phyloP scores from a whole-genome alignment of 1,140 invertebrate species.

The Microplitis demolitor region DNA sequence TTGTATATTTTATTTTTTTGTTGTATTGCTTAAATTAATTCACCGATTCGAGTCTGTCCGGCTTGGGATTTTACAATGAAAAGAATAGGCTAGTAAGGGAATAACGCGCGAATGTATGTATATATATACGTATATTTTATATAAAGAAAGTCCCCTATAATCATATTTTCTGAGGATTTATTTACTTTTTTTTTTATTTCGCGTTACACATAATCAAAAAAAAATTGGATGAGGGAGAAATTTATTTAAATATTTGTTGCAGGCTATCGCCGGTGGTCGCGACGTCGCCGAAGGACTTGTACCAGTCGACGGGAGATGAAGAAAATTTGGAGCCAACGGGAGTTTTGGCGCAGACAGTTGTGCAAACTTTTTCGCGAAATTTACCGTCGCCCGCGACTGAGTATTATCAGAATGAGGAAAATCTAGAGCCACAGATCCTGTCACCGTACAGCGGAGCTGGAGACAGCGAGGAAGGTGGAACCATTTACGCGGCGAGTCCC shows the following conservation, averaged over 20 bases:
- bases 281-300: constrained; percentile 44
- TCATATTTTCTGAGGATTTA: constrained; percentile 35
- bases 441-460: constrained; percentile 54
- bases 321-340: constrained; percentile 53
- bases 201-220: constrained; percentile 1
- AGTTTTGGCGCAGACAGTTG: neutral
- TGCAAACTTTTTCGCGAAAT: constrained; percentile 48
- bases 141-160: constrained; percentile 25
- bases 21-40: constrained; percentile 25
- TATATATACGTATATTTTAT: neutral
- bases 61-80: constrained; percentile 10
- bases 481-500: constrained; percentile 52
- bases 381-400: constrained; percentile 59
- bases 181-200: constrained; percentile 28
- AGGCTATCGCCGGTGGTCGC: constrained; percentile 51
- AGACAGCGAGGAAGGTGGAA: constrained; percentile 43
- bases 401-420: constrained; percentile 61
- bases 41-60: constrained; percentile 18
- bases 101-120: constrained; percentile 6
- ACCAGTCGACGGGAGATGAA: constrained; percentile 51
- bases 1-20: neutral
- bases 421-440: constrained; percentile 48
- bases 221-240: no score
- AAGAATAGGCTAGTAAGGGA: constrained; percentile 21
- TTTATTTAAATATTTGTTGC: neutral